These are phyloP conservation scores for Tachysurus fulvidraco DNA, from an alignment of 2,113 vertebrate genomes.

Conservation along the genomic window DNA sequence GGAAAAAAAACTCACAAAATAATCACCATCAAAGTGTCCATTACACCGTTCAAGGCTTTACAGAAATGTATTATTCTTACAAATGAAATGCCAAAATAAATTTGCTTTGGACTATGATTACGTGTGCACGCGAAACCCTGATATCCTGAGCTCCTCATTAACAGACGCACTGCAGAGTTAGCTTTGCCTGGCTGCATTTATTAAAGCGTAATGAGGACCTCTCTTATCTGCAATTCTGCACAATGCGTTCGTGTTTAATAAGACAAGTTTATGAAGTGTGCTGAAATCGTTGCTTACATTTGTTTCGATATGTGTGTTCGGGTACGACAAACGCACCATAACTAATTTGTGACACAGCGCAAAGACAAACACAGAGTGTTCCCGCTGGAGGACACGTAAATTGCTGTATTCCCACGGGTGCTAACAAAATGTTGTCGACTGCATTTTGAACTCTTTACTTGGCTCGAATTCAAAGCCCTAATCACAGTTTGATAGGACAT, in stretches of 20 bases:
- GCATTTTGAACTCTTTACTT: background rate
- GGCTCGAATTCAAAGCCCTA: constrained; percentile 4
- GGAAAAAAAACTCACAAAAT: constrained; percentile 1
- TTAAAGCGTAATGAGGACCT: constrained; percentile 46
- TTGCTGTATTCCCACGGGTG: constrained; percentile 7
- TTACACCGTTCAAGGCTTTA: constrained; percentile 32
- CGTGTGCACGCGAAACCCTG: constrained; percentile 35
- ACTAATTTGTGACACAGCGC: constrained; percentile 34
- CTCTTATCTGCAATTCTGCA: constrained; percentile 48
- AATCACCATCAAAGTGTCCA: constrained; percentile 5
- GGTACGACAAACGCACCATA: constrained; percentile 29
- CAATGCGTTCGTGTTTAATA: constrained; percentile 48
- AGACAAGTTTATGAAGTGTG: constrained; percentile 46
- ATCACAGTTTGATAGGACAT: background rate
- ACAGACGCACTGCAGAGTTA: constrained; percentile 52
- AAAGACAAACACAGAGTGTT: constrained; percentile 31
- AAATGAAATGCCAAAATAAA: constrained; percentile 45
- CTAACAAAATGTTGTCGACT: constrained; percentile 24
- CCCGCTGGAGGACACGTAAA: constrained; percentile 21
- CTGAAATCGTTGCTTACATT: constrained; percentile 41
- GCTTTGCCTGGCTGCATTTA: constrained; percentile 56
- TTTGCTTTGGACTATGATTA: constrained; percentile 46
- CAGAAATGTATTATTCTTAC: constrained; percentile 7
- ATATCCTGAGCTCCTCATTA: constrained; percentile 55
- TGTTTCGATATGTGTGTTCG: constrained; percentile 20